Conservation (phyloP, 2,888 invertebrate species). For the Hyles lineata region DNA sequence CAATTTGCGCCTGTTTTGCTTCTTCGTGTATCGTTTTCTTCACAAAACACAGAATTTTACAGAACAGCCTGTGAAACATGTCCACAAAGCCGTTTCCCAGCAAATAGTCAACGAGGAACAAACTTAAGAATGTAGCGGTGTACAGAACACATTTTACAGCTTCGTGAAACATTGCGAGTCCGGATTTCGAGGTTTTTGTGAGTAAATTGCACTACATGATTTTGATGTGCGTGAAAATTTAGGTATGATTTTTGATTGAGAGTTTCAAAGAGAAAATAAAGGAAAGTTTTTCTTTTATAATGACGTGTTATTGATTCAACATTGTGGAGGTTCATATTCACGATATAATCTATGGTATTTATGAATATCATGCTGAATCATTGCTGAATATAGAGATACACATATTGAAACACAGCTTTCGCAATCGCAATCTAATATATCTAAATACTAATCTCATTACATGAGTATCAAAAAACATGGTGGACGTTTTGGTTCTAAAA, state of each 20-base stretch:
- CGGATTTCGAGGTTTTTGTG: slow-evolving; percentile 29
- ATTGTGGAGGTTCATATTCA: background rate
- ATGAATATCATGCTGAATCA: no score
- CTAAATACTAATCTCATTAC: no score
- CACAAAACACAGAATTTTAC: slow-evolving; percentile 60
- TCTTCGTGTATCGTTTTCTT: slow-evolving; percentile 60
- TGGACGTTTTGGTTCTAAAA: no score
- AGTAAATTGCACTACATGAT: slow-evolving; percentile 41
- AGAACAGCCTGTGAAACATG: slow-evolving; percentile 52
- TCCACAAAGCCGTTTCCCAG: slow-evolving; percentile 69
- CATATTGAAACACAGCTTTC: no score
- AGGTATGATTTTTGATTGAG: slow-evolving; percentile 28
- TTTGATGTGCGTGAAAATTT: slow-evolving; percentile 40
- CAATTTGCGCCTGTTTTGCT: slow-evolving; percentile 42
- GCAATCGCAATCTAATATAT: no score
- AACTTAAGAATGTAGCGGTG: slow-evolving; percentile 51
- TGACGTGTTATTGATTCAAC: background rate
- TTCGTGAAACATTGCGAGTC: slow-evolving; percentile 52
- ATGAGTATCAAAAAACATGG: no score
- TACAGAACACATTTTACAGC: slow-evolving; percentile 48
- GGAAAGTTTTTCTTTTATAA: no score
- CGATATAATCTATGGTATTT: background rate
- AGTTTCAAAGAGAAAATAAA: no score
- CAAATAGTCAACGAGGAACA: slow-evolving; percentile 62
- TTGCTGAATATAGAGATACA: no score